Evolutionary conservation across 2,113 vertebrate genomes (phyloP), one percentile per base, ranked within the genome.

Genomic region (Aegotheles bennettii): DNA sequence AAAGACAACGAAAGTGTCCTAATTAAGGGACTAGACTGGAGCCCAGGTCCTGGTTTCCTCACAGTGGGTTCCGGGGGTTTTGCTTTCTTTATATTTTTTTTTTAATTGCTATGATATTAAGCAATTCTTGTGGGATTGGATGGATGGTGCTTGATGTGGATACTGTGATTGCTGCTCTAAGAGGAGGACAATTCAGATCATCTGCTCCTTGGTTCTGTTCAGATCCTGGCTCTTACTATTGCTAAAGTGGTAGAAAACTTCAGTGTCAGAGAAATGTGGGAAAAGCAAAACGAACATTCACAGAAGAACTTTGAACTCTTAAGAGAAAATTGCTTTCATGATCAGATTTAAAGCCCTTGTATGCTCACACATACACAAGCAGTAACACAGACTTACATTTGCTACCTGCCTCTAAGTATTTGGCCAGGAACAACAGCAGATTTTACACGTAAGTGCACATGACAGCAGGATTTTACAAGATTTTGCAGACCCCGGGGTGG

Each of bases 311-410:
- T 75, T 74, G 36, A 38, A 47, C 64, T 48, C 38, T 54, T 70
- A 84, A n/a, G 31, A 69, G 40, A 61, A 76, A 75, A 75, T 48
- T 16, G 60, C 40, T 56, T 36, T 84, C 10, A 18, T 21, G 71
- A 75, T 51, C 21, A 42, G 1, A 1, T 89, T 81, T 75, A 47
- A 87, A 94, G 7, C 14, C 36, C 5, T 59, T 9, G 5, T 33
- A 12, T 7, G 31, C 38, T 19, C 16, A 11, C 1, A 0, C 9
- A 23, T 14, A 25, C 8, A 51, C 38, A 67, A 61, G 60, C 1
- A 13, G 16, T 64, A 91, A 54, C 50, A 43, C 16, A 38, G 18
- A 70, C 14, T 85, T 80, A 21, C 7, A 17, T 61, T 67, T 92
- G 9, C 38, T 84, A 42, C 45, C 26, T 64, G 18, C 16, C n/a